Percentiles rank a stretch among this genome's conserved stretches.
These are phyloP conservation scores for Diachrysia chrysitis DNA, from an alignment of 2,888 invertebrate genomes.

Conservation along the genomic window DNA sequence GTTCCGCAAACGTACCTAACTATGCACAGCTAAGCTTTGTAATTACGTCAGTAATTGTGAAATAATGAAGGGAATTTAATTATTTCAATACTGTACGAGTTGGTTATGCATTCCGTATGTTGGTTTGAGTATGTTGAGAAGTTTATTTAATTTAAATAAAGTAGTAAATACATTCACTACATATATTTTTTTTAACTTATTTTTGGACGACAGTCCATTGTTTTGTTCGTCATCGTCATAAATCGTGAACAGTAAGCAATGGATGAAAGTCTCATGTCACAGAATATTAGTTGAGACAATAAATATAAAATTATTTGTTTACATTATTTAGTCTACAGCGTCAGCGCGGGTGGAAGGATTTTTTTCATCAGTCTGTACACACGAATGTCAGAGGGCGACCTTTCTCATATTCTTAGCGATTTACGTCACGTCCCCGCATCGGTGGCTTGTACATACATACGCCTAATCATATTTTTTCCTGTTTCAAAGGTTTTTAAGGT, in stretches of 20 bases:
- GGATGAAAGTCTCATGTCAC: neutral
- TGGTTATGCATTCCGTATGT: constrained; percentile 23
- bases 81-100: constrained; percentile 30
- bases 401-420: constrained; percentile 48
- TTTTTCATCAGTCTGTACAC: constrained; percentile 35
- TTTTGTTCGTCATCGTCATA: no score
- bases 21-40: constrained; percentile 40
- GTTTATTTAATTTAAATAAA: neutral
- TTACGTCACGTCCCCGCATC: constrained; percentile 34
- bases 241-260: neutral
- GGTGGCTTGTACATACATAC: constrained; percentile 13
- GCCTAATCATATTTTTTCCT: constrained; percentile 48
- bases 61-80: constrained; percentile 43
- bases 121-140: constrained; percentile 15
- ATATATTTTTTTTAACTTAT: no score
- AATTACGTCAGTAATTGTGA: constrained; percentile 49
- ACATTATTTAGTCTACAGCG: constrained; percentile 26
- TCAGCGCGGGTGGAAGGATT: constrained; percentile 47
- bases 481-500: constrained; percentile 55
- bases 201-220: no score
- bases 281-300: neutral
- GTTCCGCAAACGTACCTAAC: constrained; percentile 33
- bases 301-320: constrained; percentile 36
- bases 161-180: no score
- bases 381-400: constrained; percentile 53